These are phyloP conservation scores for Eristalis tenax DNA, from an alignment of 2,888 invertebrate genomes.

Conservation along the genomic window DNA sequence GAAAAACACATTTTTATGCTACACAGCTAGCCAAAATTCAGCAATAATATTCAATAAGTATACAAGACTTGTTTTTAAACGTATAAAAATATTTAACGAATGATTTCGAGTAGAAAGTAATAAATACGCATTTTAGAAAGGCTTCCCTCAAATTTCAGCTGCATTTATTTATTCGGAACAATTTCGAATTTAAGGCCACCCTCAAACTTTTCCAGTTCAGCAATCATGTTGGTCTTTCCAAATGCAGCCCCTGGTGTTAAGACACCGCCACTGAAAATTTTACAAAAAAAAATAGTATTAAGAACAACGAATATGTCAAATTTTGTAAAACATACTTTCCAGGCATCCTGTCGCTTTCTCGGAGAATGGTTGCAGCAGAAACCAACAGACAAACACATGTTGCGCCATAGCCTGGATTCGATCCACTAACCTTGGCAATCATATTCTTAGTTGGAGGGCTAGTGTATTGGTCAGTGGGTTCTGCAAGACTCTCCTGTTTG, in stretches of 20 bases:
- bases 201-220: slow-evolving; percentile 85
- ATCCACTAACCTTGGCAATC: slow-evolving; percentile 84
- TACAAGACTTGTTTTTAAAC: neutral
- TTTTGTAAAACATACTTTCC: slow-evolving; percentile 83
- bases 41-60: slow-evolving; percentile 27
- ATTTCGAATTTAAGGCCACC: slow-evolving; percentile 89
- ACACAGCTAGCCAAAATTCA: slow-evolving; percentile 12
- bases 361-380: slow-evolving; percentile 88
- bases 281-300: slow-evolving; percentile 52
- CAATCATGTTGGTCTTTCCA: slow-evolving; percentile 88
- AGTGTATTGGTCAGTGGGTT: slow-evolving; percentile 82
- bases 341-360: slow-evolving; percentile 90
- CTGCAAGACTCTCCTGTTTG: slow-evolving; percentile 83
- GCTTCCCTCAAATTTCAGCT: neutral
- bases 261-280: slow-evolving; percentile 91
- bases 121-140: slow-evolving; percentile 51
- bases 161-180: slow-evolving; percentile 77
- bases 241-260: slow-evolving; percentile 93
- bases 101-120: slow-evolving; percentile 33
- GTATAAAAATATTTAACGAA: slow-evolving; percentile 37
- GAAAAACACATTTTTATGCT: neutral
- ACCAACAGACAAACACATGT: slow-evolving; percentile 89
- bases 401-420: slow-evolving; percentile 88
- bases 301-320: neutral
- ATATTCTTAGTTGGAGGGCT: slow-evolving; percentile 85